A percentile compares a stretch with the other conserved stretches of the same genome.
phyloP scores from a whole-genome alignment of 1,140 invertebrate genomes.

The Colletes gigas region DNA sequence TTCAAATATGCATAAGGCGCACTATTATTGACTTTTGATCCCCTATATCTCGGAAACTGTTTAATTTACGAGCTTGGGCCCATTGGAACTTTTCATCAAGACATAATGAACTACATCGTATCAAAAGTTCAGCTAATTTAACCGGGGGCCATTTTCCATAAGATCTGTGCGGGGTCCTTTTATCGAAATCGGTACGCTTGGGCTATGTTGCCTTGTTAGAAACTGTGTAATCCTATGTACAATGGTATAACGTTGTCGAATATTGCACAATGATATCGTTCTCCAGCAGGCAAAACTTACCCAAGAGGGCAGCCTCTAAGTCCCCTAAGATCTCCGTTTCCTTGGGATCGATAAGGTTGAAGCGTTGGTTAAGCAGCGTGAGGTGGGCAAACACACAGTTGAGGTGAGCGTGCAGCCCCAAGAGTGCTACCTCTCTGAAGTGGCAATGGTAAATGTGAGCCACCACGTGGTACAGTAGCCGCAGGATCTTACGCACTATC shows the following conservation, averaged over 20 bases:
- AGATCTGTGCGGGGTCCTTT: too few relatives aligned
- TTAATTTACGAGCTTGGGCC: too few relatives aligned
- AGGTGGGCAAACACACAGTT: constrained; percentile 98
- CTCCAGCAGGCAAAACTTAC: constrained; percentile 63
- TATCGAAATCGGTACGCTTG: too few relatives aligned
- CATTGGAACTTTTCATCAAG: too few relatives aligned
- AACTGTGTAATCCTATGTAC: constrained; percentile 18
- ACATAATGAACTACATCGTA: too few relatives aligned
- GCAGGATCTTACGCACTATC: constrained; percentile 97
- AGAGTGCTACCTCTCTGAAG: constrained; percentile 95
- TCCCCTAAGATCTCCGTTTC: constrained; percentile 97
- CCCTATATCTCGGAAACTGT: too few relatives aligned
- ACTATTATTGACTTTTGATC: too few relatives aligned
- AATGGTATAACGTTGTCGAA: neutral
- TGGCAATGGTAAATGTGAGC: constrained; percentile 99
- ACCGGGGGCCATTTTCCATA: too few relatives aligned
- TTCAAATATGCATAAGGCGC: too few relatives aligned
- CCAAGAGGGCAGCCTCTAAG: constrained; percentile 87
- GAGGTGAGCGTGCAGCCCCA: constrained; percentile 96
- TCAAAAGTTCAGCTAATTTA: too few relatives aligned
- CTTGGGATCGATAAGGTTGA: constrained; percentile 96
- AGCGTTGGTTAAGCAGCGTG: constrained; percentile 94
- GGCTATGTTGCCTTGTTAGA: neutral
- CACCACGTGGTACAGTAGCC: constrained; percentile 97
- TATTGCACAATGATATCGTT: constrained; percentile 37